These are phyloP conservation scores for Pluvialis apricaria DNA, from an alignment of 2,113 vertebrate species.

Conservation along the genomic window DNA sequence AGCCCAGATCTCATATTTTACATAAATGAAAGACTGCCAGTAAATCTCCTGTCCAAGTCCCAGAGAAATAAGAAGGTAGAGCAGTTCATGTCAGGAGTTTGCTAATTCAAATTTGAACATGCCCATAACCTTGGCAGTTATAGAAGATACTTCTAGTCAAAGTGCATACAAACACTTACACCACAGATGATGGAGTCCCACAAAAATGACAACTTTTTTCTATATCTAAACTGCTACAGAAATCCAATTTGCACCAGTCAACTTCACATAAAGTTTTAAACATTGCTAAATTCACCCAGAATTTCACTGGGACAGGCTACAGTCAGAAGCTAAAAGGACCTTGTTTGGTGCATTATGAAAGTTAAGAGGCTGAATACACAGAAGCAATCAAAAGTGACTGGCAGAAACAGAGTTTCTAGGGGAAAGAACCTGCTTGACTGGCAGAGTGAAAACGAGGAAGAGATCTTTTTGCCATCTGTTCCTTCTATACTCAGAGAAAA, in stretches of 20 bases:
- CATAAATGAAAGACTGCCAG: background rate
- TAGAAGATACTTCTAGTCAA: background rate
- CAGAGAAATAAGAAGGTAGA: background rate
- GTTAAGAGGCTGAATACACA: background rate
- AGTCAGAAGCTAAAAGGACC: background rate
- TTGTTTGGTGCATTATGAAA: background rate
- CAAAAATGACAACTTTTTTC: background rate
- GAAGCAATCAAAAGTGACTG: background rate
- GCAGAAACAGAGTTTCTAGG: background rate
- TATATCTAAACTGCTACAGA: background rate
- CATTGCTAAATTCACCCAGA: background rate
- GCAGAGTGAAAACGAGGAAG: background rate
- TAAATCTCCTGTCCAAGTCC: background rate
- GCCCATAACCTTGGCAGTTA: background rate
- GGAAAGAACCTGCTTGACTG: background rate
- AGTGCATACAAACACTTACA: background rate
- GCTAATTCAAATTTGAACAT: background rate
- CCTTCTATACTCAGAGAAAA: background rate
- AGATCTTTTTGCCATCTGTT: background rate
- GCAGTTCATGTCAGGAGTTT: background rate
- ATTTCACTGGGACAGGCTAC: background rate
- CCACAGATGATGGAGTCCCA: fast-evolving
- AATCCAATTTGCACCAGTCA: background rate
- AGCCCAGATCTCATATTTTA: background rate
- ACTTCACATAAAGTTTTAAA: background rate